phyloP scores from a whole-genome alignment of 2,888 invertebrate species.

The Linnaemya tessellans region DNA sequence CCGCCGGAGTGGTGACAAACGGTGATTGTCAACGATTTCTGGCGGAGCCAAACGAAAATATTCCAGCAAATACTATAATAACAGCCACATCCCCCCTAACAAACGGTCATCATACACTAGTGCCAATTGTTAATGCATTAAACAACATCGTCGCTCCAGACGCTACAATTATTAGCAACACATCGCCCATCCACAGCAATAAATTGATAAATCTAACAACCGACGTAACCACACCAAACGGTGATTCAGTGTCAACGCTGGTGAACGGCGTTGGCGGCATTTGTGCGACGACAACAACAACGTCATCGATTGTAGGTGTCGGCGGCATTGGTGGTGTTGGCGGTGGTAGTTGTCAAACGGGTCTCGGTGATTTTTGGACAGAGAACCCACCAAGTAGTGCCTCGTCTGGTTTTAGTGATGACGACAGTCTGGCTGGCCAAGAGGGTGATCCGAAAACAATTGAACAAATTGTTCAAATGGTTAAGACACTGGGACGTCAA shows the following conservation, averaged over 20 bases:
- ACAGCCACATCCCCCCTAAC: constrained; percentile 73
- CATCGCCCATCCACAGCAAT: constrained; percentile 66
- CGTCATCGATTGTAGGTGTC: constrained; percentile 25
- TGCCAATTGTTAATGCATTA: constrained; percentile 65
- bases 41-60: constrained; percentile 80
- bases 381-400: constrained; percentile 89
- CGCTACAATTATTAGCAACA: constrained; percentile 50
- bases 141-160: constrained; percentile 58
- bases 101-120: constrained; percentile 63
- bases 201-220: constrained; percentile 66
- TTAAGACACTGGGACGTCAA: constrained; percentile 88
- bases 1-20: constrained; percentile 73
- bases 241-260: constrained; percentile 57
- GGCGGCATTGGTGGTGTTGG: constrained; percentile 76
- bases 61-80: constrained; percentile 73
- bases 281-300: constrained; percentile 57
- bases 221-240: constrained; percentile 61
- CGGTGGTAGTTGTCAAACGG: constrained; percentile 80
- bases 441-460: constrained; percentile 88
- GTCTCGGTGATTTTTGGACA: constrained; percentile 82
- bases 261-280: constrained; percentile 64
- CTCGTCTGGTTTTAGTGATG: constrained; percentile 94
- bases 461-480: constrained; percentile 86
- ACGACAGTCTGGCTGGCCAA: constrained; percentile 91
- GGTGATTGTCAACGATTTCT: constrained; percentile 66